phyloP scores from a whole-genome alignment of 2,113 vertebrate genomes.

The Platycercus adscitus region DNA sequence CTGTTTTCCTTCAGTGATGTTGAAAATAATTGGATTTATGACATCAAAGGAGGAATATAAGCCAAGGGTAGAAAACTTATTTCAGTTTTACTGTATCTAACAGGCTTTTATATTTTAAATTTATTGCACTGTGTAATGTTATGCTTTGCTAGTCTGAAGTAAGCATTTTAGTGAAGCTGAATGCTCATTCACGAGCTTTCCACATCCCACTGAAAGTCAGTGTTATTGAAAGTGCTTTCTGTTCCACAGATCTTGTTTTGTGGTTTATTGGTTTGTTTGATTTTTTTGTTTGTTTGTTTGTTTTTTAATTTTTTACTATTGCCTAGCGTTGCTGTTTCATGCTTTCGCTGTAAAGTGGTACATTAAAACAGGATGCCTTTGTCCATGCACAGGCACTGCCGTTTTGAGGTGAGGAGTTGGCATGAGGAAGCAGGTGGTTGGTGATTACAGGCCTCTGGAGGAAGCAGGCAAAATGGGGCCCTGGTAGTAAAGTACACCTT shows the following conservation, averaged over 20 bases:
- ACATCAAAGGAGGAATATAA: not conserved
- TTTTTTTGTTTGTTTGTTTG: too few species aligned
- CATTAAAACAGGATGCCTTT: slow-evolving; percentile 16
- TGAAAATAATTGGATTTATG: not conserved
- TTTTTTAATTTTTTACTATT: not conserved
- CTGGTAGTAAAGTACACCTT: not conserved
- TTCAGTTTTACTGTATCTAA: not conserved
- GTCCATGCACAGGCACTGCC: not conserved
- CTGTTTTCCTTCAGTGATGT: not conserved
- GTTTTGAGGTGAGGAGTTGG: not conserved
- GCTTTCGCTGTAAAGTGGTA: not conserved
- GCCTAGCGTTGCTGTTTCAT: not conserved
- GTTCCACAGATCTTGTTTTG: not conserved
- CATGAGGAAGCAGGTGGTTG: fast-evolving
- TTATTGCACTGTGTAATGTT: not conserved
- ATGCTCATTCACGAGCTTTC: not conserved
- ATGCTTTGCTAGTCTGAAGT: not conserved
- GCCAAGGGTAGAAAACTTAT: not conserved
- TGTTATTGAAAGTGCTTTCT: not conserved
- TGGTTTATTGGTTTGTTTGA: not conserved
- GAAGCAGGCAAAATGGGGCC: not conserved
- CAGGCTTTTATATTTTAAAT: not conserved
- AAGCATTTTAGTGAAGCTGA: not conserved
- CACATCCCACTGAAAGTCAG: fast-evolving
- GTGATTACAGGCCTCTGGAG: not conserved